Base-by-base conservation (phyloP, 2,888 invertebrate genomes). In the Blera fallax region DNA sequence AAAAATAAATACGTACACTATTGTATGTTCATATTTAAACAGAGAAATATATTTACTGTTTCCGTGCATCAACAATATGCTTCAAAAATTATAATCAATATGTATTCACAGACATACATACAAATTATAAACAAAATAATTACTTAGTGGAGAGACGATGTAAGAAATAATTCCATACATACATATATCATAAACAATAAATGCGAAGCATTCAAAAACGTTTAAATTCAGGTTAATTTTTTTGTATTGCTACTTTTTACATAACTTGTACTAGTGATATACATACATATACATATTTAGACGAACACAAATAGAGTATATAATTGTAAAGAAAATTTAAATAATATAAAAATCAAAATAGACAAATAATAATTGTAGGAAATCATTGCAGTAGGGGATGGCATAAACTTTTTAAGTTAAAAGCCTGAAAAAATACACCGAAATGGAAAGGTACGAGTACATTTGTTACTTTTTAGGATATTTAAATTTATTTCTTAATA, bases 351-450 rank as follows among this genome's bases (percentile, higher is more conserved):
- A 67, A 52, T 43, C 54, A n/a, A 52, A 74, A 64, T 74, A 74
- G 73, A 74, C 73, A 74, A 74, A 74, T 74, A 74, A 74, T 64
- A 64, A 74, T 74, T 74, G 73, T 74, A 74, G 73, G 64, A 62
- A 40, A 52, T 18, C 40, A 64, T 74, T 27, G 40, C 7, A 64
- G 27, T 40, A 62, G 29, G 21, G 16, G 40, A 50, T 24, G 58
- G 37, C 16, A 43, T 43, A 43, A 40, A 32, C 40, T 48, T 58
- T 45, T 43, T 56, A 45, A 58, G 27, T 14, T 45, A 29, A 18
- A 45, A 50, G 48, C 37, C 37, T 24, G 48, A 45, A 16, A 34
- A 48, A 58, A 45, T 48, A 50, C 34, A 16, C 60, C 48, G 58
- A 60, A 34, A 45, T 24, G 16, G 40, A 37, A 43, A 37, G 48